phyloP scores from a whole-genome alignment of 2,113 vertebrate genomes.

The Megaceryle maxima region DNA sequence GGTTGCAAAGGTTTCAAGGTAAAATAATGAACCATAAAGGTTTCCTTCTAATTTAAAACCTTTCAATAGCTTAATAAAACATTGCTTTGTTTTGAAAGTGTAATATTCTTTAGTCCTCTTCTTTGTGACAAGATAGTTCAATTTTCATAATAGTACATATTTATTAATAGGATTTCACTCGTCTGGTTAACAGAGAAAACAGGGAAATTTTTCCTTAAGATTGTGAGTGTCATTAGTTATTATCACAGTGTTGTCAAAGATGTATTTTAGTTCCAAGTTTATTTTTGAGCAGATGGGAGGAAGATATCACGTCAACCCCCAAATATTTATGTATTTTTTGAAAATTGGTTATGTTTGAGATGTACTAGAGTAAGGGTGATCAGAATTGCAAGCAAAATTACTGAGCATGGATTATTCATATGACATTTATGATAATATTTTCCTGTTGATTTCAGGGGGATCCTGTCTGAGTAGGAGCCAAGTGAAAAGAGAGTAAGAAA shows the following conservation, averaged over 20 bases:
- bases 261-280: constrained; percentile 32
- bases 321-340: constrained; percentile 32
- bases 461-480: not conserved
- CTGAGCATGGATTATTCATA: not conserved
- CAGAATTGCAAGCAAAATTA: not conserved
- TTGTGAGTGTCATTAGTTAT: not conserved
- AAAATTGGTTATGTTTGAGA: not conserved
- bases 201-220: not conserved
- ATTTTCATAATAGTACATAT: not conserved
- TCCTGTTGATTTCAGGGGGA: not conserved
- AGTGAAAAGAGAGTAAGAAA: not conserved
- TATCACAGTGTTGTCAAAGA: constrained; percentile 9
- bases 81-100: not conserved
- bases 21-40: not conserved
- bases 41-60: not conserved
- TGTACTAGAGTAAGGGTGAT: not conserved
- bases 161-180: not conserved
- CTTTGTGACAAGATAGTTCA: not conserved
- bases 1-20: not conserved
- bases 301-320: not conserved
- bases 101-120: not conserved
- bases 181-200: not conserved
- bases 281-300: constrained; percentile 45
- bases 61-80: not conserved
- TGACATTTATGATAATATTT: not conserved